A percentile compares a stretch with the other conserved stretches of the same genome.
Evolutionary conservation across 1,140 invertebrate genomes (phyloP).

Genomic region (Coenobita brevimanus): DNA sequence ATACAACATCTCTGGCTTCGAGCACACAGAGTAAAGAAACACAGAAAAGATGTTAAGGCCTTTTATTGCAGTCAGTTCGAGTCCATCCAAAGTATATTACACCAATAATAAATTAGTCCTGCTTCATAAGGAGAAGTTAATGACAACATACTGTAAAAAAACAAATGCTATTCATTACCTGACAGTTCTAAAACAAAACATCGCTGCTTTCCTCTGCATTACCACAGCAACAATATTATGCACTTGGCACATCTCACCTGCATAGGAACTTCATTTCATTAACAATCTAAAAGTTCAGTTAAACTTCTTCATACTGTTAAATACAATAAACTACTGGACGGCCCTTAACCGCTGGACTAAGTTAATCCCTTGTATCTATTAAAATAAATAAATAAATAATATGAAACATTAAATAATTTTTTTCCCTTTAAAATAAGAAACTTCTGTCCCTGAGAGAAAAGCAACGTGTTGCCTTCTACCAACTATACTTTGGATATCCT

Average conservation of each 20-base stretch:
- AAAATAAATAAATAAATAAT: neutral
- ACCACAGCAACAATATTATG: conserved; percentile 35
- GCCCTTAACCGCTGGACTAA: no score
- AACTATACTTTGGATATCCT: conserved; percentile 39
- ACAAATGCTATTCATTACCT: conserved; percentile 11
- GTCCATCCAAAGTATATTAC: conserved; percentile 48
- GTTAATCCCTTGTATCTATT: neutral
- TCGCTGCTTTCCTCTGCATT: neutral
- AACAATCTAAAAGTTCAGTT: no score
- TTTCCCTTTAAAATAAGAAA: neutral
- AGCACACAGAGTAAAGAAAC: no score
- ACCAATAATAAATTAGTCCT: neutral
- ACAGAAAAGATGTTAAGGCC: conserved; percentile 41
- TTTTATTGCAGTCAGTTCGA: conserved; percentile 60
- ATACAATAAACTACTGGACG: no score
- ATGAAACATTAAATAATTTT: no score
- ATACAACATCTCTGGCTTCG: no score
- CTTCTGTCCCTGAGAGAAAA: neutral
- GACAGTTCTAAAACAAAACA: conserved; percentile 8
- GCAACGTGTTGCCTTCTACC: neutral
- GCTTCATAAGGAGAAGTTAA: no score
- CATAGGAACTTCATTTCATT: conserved; percentile 37
- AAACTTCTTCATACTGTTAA: no score
- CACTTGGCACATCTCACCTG: conserved; percentile 55
- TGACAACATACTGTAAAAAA: neutral